These are phyloP conservation scores for Trachelus tabidus DNA, from an alignment of 2,888 invertebrate genomes.

Conservation along the genomic window DNA sequence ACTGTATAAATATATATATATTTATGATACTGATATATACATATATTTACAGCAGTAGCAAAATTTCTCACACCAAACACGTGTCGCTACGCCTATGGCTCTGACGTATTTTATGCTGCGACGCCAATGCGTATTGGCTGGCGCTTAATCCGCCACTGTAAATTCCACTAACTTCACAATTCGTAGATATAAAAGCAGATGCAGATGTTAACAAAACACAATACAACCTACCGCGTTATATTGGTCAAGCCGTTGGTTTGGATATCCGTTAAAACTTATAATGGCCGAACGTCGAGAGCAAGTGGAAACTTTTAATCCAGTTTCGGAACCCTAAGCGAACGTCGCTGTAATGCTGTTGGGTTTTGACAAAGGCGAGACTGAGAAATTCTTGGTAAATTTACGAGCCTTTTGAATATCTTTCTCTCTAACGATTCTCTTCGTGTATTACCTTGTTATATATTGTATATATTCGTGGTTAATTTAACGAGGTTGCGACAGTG, in stretches of 20 bases:
- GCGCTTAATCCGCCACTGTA: not conserved
- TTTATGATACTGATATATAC: too few species aligned
- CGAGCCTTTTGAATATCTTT: not conserved
- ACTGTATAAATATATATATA: not conserved
- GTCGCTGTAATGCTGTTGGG: not conserved
- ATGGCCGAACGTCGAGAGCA: conserved; percentile 17
- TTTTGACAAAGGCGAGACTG: not conserved
- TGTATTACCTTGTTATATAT: not conserved
- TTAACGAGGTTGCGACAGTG: not conserved
- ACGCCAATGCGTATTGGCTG: not conserved
- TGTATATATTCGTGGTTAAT: not conserved
- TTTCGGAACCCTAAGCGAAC: conserved; percentile 23
- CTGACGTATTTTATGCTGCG: not conserved
- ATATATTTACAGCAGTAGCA: too few species aligned
- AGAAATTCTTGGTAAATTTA: not conserved
- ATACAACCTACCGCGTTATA: conserved; percentile 2
- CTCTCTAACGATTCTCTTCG: not conserved
- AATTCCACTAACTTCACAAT: not conserved
- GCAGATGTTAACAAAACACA: not conserved
- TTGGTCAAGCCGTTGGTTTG: conserved; percentile 19
- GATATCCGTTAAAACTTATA: conserved; percentile 24
- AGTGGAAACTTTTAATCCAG: conserved; percentile 35
- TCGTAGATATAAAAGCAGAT: not conserved
- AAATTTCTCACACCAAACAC: not conserved
- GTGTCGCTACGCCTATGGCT: not conserved